Evolutionary conservation across 2,888 invertebrate genomes (phyloP).

Genomic region (Drosophila lacicola): DNA sequence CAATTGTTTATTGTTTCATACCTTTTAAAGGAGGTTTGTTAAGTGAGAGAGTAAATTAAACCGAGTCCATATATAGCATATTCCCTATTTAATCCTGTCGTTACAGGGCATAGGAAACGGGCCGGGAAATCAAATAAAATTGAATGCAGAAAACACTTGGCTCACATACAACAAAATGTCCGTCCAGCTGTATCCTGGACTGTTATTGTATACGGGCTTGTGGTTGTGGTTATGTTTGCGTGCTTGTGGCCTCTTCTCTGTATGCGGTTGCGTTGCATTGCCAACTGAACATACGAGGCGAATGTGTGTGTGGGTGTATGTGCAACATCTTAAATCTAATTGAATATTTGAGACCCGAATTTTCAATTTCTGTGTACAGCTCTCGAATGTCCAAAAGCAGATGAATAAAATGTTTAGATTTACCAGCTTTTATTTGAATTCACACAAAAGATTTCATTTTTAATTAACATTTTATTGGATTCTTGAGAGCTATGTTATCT

Average conservation of each 20-base stretch:
- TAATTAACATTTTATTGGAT: too few species aligned
- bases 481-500: too few species aligned
- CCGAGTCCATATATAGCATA: not conserved
- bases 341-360: constrained; percentile 4
- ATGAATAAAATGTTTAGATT: too few species aligned
- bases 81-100: not conserved
- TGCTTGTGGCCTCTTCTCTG: not conserved
- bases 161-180: constrained; percentile 25
- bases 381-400: too few species aligned
- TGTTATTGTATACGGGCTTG: constrained; percentile 4
- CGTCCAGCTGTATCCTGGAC: constrained; percentile 11
- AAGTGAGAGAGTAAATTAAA: too few species aligned
- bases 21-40: too few species aligned
- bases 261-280: constrained; percentile 30
- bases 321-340: constrained; percentile 4
- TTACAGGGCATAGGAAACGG: constrained; percentile 16
- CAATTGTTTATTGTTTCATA: too few species aligned
- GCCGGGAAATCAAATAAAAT: constrained; percentile 16
- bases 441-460: too few species aligned
- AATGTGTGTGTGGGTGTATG: constrained; percentile 7
- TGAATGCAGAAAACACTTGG: constrained; percentile 35
- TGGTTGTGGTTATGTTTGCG: not conserved
- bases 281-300: constrained; percentile 19
- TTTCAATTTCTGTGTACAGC: too few species aligned
- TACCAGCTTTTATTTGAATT: too few species aligned